A percentile compares a stretch with the other conserved stretches of the same genome.
Evolutionary conservation across 2,113 vertebrate genomes (phyloP).

Genomic region (Seriola rivoliana): DNA sequence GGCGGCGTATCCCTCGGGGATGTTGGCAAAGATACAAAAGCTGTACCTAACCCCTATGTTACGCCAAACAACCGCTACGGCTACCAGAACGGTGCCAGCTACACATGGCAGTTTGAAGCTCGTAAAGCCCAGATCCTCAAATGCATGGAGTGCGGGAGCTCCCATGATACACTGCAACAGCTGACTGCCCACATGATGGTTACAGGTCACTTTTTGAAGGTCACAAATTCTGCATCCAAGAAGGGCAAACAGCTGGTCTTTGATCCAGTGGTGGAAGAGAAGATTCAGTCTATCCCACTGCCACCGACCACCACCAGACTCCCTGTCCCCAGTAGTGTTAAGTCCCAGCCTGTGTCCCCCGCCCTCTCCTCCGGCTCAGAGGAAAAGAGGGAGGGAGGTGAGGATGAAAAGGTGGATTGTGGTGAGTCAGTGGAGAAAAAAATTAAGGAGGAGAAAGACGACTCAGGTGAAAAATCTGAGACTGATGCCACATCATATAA

Average conservation of each 20-base stretch:
- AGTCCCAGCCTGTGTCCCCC: constrained; percentile 93
- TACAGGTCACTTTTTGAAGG: constrained; percentile 98
- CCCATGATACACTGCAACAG: constrained; percentile 97
- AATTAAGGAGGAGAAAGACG: constrained; percentile 96
- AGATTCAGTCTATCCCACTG: constrained; percentile 97
- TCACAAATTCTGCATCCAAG: constrained; percentile 98
- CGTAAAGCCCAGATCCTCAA: constrained; percentile 99
- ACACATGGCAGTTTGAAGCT: constrained; percentile 99
- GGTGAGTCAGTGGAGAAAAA: constrained; percentile 87
- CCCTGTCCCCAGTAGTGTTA: constrained; percentile 87
- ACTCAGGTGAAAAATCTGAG: constrained; percentile 89
- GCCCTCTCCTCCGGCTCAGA: constrained; percentile 85
- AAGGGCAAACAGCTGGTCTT: constrained; percentile 97
- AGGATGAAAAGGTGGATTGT: constrained; percentile 76
- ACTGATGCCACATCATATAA: constrained; percentile 91
- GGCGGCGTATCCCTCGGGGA: constrained; percentile 84
- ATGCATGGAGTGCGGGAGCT: constrained; percentile 99
- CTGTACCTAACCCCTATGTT: constrained; percentile 94
- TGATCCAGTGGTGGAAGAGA: constrained; percentile 95
- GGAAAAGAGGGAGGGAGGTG: constrained; percentile 87
- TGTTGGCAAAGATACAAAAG: constrained; percentile 84
- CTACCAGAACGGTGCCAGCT: constrained; percentile 99
- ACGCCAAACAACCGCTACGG: constrained; percentile 99
- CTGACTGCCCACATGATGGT: constrained; percentile 99
- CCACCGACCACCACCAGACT: constrained; percentile 95